Percentiles rank a stretch among this genome's conserved stretches.
Evolutionary conservation across 2,113 vertebrate genomes (phyloP).

Genomic region (Cavia aperea): DNA sequence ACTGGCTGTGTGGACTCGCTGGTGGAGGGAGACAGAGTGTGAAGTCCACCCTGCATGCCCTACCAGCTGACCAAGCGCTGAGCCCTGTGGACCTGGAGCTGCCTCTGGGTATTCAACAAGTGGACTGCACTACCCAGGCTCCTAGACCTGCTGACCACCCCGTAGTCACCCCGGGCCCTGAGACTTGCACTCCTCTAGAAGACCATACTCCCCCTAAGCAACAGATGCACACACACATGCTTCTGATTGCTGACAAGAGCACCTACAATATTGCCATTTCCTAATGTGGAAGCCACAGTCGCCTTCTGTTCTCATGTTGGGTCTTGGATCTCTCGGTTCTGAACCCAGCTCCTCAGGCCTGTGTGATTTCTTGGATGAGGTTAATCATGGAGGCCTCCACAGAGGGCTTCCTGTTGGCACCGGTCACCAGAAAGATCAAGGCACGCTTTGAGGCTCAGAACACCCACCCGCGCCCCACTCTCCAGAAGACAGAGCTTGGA

Average conservation of each 20-base stretch:
- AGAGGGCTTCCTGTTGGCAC: background rate
- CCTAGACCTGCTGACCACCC: too few species aligned
- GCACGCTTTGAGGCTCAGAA: background rate
- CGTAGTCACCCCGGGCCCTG: accelerated
- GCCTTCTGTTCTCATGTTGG: background rate
- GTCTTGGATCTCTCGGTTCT: background rate
- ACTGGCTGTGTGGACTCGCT: accelerated
- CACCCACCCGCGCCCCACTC: too few species aligned
- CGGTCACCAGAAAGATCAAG: background rate
- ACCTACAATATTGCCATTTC: background rate
- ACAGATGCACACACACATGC: too few species aligned
- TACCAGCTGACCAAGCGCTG: background rate
- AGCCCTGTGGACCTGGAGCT: background rate
- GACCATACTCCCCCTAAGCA: background rate
- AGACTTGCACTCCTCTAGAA: background rate
- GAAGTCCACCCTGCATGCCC: background rate
- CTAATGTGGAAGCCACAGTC: too few species aligned
- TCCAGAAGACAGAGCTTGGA: too few species aligned
- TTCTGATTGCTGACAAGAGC: background rate
- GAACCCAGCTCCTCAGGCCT: background rate
- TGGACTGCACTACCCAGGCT: accelerated
- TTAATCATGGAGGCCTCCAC: background rate
- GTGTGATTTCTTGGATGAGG: background rate
- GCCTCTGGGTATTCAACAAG: background rate
- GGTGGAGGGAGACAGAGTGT: background rate